Conservation (phyloP, 1,140 invertebrate species). For the Penaeus chinensis region DNA sequence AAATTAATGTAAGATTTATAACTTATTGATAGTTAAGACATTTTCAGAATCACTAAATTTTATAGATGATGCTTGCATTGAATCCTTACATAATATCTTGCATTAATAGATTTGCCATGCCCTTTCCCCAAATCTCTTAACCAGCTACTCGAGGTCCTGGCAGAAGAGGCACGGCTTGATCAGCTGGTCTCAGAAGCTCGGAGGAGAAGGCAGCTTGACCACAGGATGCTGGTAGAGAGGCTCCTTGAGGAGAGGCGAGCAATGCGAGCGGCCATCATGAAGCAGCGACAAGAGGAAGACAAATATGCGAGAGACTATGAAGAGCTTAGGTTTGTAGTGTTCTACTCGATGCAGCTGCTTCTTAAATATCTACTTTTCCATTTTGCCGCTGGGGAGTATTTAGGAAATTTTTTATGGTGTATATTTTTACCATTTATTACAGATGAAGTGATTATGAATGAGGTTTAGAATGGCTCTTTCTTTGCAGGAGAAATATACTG, state of each 20-base stretch:
- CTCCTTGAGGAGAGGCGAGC: conserved; percentile 34
- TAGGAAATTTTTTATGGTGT: too few species aligned
- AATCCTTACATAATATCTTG: too few species aligned
- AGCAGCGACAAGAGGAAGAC: conserved; percentile 19
- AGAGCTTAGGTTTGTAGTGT: conserved; percentile 22
- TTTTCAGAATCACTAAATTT: too few species aligned
- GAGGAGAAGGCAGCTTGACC: conserved; percentile 37
- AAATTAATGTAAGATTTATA: too few species aligned
- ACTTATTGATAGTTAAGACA: too few species aligned
- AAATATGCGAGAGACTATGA: conserved; percentile 7
- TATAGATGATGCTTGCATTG: too few species aligned
- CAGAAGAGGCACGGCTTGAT: conserved; percentile 30
- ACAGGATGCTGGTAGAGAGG: conserved; percentile 26
- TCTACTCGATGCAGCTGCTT: background rate
- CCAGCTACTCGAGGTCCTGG: conserved; percentile 39
- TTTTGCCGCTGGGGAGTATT: too few species aligned
- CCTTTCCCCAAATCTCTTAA: too few species aligned
- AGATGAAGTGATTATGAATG: background rate
- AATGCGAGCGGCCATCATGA: conserved; percentile 30
- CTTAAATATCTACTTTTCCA: too few species aligned
- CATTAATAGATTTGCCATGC: too few species aligned
- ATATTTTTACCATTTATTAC: too few species aligned
- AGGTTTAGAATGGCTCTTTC: background rate
- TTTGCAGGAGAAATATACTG: conserved; percentile 30
- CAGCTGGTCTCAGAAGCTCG: conserved; percentile 38